Conservation (phyloP, 1,140 invertebrate genomes). For the Calliopsis andreniformis region DNA sequence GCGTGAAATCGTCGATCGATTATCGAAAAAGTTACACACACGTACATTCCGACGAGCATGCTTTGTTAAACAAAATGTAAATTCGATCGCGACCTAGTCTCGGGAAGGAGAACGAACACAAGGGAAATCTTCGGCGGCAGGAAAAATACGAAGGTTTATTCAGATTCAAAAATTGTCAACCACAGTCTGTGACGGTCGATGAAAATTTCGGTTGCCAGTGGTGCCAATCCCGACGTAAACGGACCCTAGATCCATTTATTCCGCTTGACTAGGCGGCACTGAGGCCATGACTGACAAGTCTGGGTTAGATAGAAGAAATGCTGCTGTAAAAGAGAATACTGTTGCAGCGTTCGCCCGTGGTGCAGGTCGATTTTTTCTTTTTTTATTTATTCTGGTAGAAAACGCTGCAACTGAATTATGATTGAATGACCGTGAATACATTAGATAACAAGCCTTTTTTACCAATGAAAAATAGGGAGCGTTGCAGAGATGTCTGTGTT, state of each 20-base stretch:
- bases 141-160: neutral
- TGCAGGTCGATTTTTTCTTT: slow-evolving; percentile 11
- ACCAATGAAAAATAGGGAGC: no score
- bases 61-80: slow-evolving; percentile 33
- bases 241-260: slow-evolving; percentile 59
- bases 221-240: slow-evolving; percentile 45
- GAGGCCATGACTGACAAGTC: slow-evolving; percentile 48
- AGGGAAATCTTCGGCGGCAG: no score
- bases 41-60: slow-evolving; percentile 3
- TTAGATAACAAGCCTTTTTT: neutral
- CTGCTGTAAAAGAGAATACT: slow-evolving; percentile 20
- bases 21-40: slow-evolving; percentile 20
- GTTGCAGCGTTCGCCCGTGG: neutral
- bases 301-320: slow-evolving; percentile 13
- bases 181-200: neutral
- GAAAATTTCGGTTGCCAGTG: slow-evolving; percentile 14
- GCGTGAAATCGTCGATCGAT: slow-evolving; percentile 18
- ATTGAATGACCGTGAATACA: slow-evolving; percentile 1
- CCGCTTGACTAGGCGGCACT: slow-evolving; percentile 51
- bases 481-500: no score
- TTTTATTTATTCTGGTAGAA: neutral
- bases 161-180: slow-evolving; percentile 13
- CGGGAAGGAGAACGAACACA: neutral
- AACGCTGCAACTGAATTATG: slow-evolving; percentile 10
- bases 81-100: neutral